These are phyloP conservation scores for Spilosoma lubricipeda DNA, from an alignment of 2,888 invertebrate species.

Conservation along the genomic window DNA sequence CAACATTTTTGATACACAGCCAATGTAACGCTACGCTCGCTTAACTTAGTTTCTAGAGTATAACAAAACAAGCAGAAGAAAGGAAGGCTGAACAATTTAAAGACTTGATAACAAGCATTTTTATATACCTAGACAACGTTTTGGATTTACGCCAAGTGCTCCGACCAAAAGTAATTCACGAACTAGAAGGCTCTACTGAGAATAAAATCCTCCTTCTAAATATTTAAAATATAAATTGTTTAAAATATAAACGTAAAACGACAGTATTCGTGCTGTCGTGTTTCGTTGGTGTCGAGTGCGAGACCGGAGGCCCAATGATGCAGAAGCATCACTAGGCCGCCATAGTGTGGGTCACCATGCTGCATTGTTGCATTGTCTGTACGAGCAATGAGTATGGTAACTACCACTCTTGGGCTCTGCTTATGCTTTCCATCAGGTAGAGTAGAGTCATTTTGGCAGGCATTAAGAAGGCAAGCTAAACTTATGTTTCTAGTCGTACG, in stretches of 20 bases:
- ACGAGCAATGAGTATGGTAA: too few species aligned
- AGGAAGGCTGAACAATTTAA: conserved; percentile 12
- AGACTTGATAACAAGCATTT: conserved; percentile 10
- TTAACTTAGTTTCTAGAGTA: conserved; percentile 25
- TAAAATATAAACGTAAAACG: too few species aligned
- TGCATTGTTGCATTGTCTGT: too few species aligned
- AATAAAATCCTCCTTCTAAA: conserved; percentile 1
- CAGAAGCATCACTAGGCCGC: too few species aligned
- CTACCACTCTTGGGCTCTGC: too few species aligned
- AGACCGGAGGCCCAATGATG: too few species aligned
- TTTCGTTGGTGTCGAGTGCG: too few species aligned
- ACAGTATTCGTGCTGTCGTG: too few species aligned
- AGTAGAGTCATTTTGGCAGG: too few species aligned
- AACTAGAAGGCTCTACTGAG: neutral
- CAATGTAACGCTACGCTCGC: conserved; percentile 19
- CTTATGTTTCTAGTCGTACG: neutral
- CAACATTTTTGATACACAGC: conserved; percentile 20
- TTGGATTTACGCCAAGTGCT: neutral
- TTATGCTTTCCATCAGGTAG: too few species aligned
- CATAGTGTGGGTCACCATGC: too few species aligned
- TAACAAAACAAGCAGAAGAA: conserved; percentile 13
- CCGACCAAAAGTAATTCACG: neutral
- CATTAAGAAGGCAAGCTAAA: too few species aligned
- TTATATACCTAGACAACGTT: neutral
- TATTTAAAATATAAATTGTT: neutral